phyloP scores from a whole-genome alignment of 2,797 vertebrate genomes.

The Sibirionetta formosa region DNA sequence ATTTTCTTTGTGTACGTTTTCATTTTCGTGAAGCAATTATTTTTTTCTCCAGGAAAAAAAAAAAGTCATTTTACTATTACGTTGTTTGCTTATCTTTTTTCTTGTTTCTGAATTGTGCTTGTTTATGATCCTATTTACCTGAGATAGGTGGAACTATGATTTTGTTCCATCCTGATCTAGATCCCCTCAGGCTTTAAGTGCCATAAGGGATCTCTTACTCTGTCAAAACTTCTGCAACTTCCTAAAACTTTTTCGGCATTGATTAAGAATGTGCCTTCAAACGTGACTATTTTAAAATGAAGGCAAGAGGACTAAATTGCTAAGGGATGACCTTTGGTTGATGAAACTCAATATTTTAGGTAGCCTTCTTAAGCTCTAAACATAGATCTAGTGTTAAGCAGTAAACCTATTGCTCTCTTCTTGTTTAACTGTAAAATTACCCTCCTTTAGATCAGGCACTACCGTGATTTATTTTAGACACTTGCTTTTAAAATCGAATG shows the following conservation, averaged over 20 bases:
- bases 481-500: neutral
- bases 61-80: accelerated
- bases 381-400: neutral
- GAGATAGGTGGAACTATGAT: neutral
- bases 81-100: neutral
- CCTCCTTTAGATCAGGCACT: neutral
- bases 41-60: accelerated
- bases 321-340: neutral
- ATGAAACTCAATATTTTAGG: neutral
- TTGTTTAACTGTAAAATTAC: neutral
- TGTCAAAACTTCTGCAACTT: neutral
- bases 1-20: neutral
- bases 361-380: neutral
- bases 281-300: neutral
- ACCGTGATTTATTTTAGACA: neutral
- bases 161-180: neutral
- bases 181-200: neutral
- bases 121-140: neutral
- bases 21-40: neutral
- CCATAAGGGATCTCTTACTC: neutral
- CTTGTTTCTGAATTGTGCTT: neutral
- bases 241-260: neutral
- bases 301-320: neutral
- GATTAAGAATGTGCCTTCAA: neutral
- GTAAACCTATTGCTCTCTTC: neutral